Conservation (phyloP, 2,888 invertebrate genomes). For the Mamestra brassicae region DNA sequence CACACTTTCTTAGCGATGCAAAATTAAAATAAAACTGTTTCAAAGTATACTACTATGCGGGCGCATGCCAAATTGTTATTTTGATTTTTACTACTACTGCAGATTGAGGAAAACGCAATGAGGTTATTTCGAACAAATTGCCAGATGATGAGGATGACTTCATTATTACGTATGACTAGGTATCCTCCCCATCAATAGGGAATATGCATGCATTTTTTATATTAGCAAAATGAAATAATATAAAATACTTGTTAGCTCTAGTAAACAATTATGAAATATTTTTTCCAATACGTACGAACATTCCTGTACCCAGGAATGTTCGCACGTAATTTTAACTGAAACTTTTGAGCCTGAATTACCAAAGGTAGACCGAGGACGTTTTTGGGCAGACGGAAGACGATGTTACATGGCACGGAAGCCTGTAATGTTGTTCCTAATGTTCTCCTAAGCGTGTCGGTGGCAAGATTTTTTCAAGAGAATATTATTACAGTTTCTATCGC, state of each 20-base stretch:
- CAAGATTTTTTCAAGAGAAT: no score
- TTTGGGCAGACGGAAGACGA: not conserved
- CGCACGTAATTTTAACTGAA: not conserved
- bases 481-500: no score
- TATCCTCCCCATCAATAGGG: not conserved
- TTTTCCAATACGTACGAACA: no score
- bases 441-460: not conserved
- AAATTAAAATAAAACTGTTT: constrained; percentile 27
- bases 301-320: no score
- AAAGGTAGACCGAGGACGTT: not conserved
- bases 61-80: constrained; percentile 23
- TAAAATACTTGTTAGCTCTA: no score
- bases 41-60: constrained; percentile 30
- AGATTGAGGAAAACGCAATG: constrained; percentile 28
- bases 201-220: no score
- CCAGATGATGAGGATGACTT: constrained; percentile 28
- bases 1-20: not conserved
- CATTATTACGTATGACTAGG: constrained; percentile 3
- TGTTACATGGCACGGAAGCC: not conserved
- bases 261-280: no score
- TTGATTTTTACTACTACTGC: not conserved
- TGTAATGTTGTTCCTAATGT: not conserved
- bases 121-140: constrained; percentile 7
- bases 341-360: not conserved
- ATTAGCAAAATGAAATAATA: no score